Percentiles rank a stretch among this genome's conserved stretches.
These are phyloP conservation scores for Anas bahamensis DNA, from an alignment of 2,797 vertebrate species.

Conservation along the genomic window DNA sequence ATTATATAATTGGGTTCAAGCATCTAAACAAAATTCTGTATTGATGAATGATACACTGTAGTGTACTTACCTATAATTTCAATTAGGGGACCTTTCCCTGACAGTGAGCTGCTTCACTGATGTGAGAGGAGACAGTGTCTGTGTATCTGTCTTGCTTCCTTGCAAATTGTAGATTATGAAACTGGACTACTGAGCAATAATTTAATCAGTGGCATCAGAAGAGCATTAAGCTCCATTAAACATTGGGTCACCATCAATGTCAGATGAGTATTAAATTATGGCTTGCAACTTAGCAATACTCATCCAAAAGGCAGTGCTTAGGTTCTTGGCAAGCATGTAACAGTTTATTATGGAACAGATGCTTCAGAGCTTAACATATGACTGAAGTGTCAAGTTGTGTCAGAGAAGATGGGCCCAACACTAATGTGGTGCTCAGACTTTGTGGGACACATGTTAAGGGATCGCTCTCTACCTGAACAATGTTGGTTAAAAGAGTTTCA, in stretches of 20 bases:
- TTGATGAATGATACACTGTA: background rate
- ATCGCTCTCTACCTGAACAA: background rate
- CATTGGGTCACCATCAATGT: conserved; percentile 57
- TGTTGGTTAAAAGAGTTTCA: background rate
- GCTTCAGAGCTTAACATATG: conserved; percentile 44
- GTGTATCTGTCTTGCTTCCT: conserved; percentile 53
- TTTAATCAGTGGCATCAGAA: conserved; percentile 72
- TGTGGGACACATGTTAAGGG: background rate
- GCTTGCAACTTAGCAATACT: conserved; percentile 61
- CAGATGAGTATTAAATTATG: conserved; percentile 74
- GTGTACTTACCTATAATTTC: conserved; percentile 50
- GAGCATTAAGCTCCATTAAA: conserved; percentile 73
- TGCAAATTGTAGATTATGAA: conserved; percentile 59
- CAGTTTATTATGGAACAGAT: conserved; percentile 58
- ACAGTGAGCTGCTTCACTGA: conserved; percentile 41
- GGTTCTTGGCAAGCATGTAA: conserved; percentile 57
- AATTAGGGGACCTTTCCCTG: conserved; percentile 35
- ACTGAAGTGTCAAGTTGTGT: conserved; percentile 52
- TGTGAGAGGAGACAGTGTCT: conserved; percentile 39
- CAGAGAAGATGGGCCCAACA: background rate
- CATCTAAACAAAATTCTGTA: background rate
- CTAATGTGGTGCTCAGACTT: background rate
- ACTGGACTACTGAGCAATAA: conserved; percentile 65
- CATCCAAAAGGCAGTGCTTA: conserved; percentile 60
- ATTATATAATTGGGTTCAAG: conserved; percentile 28